Evolutionary conservation across 2,113 vertebrate genomes (phyloP), one percentile per base, ranked within the genome.

Genomic region (Tursiops truncatus): DNA sequence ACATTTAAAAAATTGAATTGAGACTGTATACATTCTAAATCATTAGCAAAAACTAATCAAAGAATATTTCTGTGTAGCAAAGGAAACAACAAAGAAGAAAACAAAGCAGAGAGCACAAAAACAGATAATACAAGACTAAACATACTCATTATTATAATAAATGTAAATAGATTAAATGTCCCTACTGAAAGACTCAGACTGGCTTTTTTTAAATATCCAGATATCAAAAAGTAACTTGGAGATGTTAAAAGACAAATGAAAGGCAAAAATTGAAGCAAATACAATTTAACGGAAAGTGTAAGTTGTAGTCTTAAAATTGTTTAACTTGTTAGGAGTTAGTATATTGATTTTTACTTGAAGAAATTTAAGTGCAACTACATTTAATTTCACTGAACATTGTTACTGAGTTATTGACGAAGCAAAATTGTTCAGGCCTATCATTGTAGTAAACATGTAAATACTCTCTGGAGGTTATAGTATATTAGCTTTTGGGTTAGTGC

Each of bases 11-110:
- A 96, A 80, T 15, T 60, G 36, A 89, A 67, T 81, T 9, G 62
- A 79, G 25, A 70, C 28, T 81, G 17, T 87, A n/a, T 70, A 50
- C 14, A 17, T 86, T 70, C 63, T 81, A 70, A 95, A 63, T 95
- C 28, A 89, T 91, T 91, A 93, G 50, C 36, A 89, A 88, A 96
- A 85, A 44, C 62, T 76, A 84, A 62, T 62, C 58, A 87, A 74
- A 79, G 47, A 83, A 94, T 80, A 36, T 71, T 73, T 93, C 58
- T 70, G 0, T 84, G 12, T 79, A 93, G 33, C 47, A 58, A 90
- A 96, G 23, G 62, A 65, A 82, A n/a, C 38, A 67, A 36, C 44
- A 88, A 82, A 74, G 38, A 70, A 71, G 23, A 91, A 74, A 38
- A 60, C 31, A 94, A 84, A 73, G 44, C 31, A 70, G 47, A 91